phyloP scores from a whole-genome alignment of 2,888 invertebrate species.

The Cantharis lateralis region DNA sequence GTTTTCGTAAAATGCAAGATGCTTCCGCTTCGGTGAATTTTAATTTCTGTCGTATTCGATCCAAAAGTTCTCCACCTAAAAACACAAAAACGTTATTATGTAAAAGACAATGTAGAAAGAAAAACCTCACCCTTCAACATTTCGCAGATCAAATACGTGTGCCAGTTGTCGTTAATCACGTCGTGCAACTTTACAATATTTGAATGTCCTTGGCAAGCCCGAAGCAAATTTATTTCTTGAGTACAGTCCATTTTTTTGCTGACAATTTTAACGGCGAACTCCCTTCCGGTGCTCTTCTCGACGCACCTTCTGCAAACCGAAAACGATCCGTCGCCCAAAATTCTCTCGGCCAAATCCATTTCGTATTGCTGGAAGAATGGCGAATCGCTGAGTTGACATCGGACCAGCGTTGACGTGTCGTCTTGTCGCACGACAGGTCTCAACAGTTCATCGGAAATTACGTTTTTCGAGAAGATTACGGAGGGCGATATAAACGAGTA shows the following conservation, averaged over 20 bases:
- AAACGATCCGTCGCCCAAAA: slow-evolving; percentile 87
- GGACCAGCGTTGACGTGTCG: slow-evolving; percentile 45
- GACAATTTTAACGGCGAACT: slow-evolving; percentile 88
- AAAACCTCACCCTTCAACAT: slow-evolving; percentile 63
- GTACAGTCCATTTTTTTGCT: slow-evolving; percentile 68
- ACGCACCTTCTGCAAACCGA: slow-evolving; percentile 84
- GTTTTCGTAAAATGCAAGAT: slow-evolving; percentile 77
- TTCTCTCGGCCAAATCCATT: slow-evolving; percentile 68
- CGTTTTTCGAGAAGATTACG: slow-evolving; percentile 80
- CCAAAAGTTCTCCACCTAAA: slow-evolving; percentile 76
- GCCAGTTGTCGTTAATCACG: slow-evolving; percentile 80
- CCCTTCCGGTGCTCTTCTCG: slow-evolving; percentile 71
- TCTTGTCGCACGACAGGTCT: slow-evolving; percentile 61
- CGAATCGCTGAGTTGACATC: slow-evolving; percentile 62
- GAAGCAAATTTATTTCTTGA: slow-evolving; percentile 78
- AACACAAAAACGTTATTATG: neutral
- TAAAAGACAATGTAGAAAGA: neutral
- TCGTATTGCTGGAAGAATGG: slow-evolving; percentile 86
- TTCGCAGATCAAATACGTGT: slow-evolving; percentile 91
- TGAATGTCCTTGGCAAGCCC: slow-evolving; percentile 84
- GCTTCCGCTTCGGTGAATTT: slow-evolving; percentile 80
- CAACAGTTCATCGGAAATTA: slow-evolving; percentile 74
- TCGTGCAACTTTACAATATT: slow-evolving; percentile 86
- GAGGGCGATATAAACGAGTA: slow-evolving; percentile 96
- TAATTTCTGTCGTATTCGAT: slow-evolving; percentile 66